Evolutionary conservation across 2,797 vertebrate genomes (phyloP).

Genomic region (Gymnodraco acuticeps): DNA sequence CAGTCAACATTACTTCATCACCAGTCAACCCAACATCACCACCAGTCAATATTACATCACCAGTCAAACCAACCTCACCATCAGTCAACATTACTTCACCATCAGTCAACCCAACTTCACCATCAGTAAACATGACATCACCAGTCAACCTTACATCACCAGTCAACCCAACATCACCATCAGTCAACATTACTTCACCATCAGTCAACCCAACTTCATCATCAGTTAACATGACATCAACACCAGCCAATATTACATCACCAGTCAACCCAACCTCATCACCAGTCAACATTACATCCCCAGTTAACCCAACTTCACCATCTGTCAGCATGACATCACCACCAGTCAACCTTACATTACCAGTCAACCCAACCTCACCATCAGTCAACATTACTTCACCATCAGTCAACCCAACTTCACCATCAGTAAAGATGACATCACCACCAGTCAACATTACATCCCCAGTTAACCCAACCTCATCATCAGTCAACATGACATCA

Average conservation of each 20-base stretch:
- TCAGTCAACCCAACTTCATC: neutral
- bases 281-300: no score
- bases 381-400: no score
- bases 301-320: no score
- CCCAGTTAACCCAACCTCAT: accelerated
- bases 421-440: no score
- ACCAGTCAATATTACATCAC: neutral
- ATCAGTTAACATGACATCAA: neutral
- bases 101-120: neutral
- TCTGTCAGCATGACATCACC: no score
- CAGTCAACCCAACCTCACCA: no score
- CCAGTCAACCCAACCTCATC: no score
- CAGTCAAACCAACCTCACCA: neutral
- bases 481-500: neutral
- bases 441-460: no score
- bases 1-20: no score
- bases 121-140: neutral
- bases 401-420: accelerated
- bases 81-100: neutral
- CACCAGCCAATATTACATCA: neutral
- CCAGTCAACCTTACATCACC: neutral
- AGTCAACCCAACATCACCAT: neutral
- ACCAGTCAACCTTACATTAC: no score
- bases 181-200: neutral
- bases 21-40: no score